A percentile compares a stretch with the other conserved stretches of the same genome.
Conservation (phyloP, 2,113 vertebrate species). For the Ptilonorhynchus violaceus region DNA sequence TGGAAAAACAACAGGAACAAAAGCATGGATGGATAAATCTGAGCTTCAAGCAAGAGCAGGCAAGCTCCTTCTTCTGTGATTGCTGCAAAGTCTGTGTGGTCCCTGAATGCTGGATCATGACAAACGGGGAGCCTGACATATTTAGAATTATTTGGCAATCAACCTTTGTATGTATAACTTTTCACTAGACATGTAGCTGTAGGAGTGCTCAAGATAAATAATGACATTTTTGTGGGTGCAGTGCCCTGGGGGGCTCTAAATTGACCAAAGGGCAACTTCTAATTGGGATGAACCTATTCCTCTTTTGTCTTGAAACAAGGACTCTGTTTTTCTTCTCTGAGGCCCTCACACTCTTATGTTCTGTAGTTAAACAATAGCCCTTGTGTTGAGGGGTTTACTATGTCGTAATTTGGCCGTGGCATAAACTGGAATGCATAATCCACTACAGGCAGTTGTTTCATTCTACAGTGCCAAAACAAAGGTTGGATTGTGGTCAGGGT, state of each 20-base stretch:
- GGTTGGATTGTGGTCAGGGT: neutral
- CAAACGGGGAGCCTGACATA: neutral
- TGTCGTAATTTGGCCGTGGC: conserved; percentile 5
- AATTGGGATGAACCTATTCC: neutral
- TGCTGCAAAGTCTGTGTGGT: neutral
- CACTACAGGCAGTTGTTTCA: neutral
- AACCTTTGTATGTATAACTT: neutral
- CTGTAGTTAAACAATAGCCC: conserved; percentile 26
- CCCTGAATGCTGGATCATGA: neutral
- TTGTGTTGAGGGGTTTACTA: conserved; percentile 31
- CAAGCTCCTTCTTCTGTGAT: neutral
- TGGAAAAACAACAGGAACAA: neutral
- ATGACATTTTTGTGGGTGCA: neutral
- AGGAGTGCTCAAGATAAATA: neutral
- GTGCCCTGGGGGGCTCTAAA: neutral
- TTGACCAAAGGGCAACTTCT: neutral
- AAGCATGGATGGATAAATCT: neutral
- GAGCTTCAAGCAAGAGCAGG: neutral
- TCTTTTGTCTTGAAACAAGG: neutral
- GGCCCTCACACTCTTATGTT: neutral
- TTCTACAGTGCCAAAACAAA: conserved; percentile 30
- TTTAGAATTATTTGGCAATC: neutral
- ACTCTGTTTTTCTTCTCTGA: neutral
- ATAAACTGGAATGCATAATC: conserved; percentile 6
- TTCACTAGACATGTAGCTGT: neutral